Conservation (phyloP, 2,888 invertebrate genomes). For the Candidula unifasciata region DNA sequence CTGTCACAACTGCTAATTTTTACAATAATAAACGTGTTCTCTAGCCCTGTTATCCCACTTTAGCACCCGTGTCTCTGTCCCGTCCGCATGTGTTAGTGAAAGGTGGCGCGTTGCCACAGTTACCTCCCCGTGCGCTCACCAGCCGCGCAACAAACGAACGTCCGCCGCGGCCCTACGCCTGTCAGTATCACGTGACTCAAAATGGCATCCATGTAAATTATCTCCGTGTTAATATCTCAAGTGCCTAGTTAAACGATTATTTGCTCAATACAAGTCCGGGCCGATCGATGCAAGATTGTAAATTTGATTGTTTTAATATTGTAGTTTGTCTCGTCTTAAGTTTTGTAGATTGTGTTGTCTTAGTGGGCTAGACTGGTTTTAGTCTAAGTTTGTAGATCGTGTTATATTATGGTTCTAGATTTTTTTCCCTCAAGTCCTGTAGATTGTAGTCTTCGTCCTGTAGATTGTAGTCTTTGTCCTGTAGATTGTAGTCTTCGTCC, state of each 20-base stretch:
- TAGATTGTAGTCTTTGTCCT: too few species aligned
- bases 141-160: not conserved
- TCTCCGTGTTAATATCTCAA: not conserved
- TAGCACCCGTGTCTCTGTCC: not conserved
- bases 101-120: not conserved
- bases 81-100: not conserved
- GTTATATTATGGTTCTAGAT: too few species aligned
- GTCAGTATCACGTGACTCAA: constrained; percentile 5
- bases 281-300: not conserved
- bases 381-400: too few species aligned
- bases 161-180: not conserved
- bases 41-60: not conserved
- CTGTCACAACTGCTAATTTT: too few species aligned
- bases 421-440: too few species aligned
- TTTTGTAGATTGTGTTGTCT: too few species aligned
- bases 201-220: not conserved
- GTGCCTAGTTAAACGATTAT: not conserved
- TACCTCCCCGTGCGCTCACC: not conserved
- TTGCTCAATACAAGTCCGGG: not conserved
- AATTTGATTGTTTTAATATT: too few species aligned
- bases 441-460: too few species aligned
- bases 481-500: too few species aligned
- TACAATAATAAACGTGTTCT: too few species aligned
- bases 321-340: too few species aligned
- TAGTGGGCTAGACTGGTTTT: too few species aligned